Evolutionary conservation across 2,797 vertebrate genomes (phyloP).

Genomic region (Eupleurogrammus muticus): DNA sequence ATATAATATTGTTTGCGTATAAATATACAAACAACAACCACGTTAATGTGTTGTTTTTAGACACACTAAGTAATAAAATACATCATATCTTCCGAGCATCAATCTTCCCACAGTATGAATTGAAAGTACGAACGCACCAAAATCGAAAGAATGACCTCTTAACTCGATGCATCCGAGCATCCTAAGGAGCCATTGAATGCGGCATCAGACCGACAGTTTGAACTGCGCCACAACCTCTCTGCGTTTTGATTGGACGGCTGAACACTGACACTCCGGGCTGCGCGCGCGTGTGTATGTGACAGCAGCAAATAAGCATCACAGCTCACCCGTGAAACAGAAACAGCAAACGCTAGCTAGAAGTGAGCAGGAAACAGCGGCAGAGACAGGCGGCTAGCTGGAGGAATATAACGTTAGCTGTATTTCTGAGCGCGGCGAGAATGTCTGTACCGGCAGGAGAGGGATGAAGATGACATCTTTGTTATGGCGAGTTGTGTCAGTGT

Average conservation of each 20-base stretch:
- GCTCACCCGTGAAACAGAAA: not conserved
- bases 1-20: too few relatives aligned
- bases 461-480: constrained; percentile 76
- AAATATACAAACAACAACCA: too few relatives aligned
- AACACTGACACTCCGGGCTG: not conserved
- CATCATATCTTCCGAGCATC: too few relatives aligned
- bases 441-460: constrained; percentile 74
- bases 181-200: too few relatives aligned
- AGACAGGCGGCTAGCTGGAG: not conserved
- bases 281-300: constrained; percentile 16
- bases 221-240: constrained; percentile 53
- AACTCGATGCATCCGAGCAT: too few relatives aligned
- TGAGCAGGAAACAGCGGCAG: not conserved
- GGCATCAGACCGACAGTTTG: constrained; percentile 20
- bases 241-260: constrained; percentile 62
- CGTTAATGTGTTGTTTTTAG: too few relatives aligned
- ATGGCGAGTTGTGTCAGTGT: constrained; percentile 73
- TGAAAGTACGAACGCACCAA: too few relatives aligned
- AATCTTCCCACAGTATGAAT: too few relatives aligned
- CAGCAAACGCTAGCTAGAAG: not conserved
- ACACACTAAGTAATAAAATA: too few relatives aligned
- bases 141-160: too few relatives aligned
- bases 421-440: constrained; percentile 65
- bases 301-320: constrained; percentile 50
- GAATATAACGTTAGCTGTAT: not conserved